Evolutionary conservation across 1,140 invertebrate species (phyloP), one percentile per base, ranked within the genome.

Genomic region (Trichogramma pretiosum): DNA sequence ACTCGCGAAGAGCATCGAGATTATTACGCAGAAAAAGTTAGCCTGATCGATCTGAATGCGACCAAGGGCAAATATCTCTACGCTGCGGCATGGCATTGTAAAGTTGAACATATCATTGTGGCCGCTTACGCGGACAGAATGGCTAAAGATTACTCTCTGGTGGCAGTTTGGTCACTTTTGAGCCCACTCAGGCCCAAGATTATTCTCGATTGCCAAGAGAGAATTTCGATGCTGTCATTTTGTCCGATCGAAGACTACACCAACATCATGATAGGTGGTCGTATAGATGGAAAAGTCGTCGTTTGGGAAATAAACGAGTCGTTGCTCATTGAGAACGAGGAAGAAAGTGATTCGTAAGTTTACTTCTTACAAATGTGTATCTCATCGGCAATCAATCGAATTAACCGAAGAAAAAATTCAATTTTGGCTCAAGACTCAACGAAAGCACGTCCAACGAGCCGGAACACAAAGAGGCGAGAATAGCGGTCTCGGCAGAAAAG

Each of bases 231-330:
- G 0, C 52, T 87, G 1, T 76, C 78, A 2, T 86, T 85, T 61
- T 85, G 82, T 56, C 82, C 82, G 0, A 77, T 28, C 3, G 16
- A 3, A 3, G 37, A 72, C 33, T 70, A 82, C 47, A 72, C 73
- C 14, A 78, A 83, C 58, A 56, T 86, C 17, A 50, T 87, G 26
- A 57, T 84, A 16, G 85, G 82, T 24, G 84, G 83, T 11, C 79
- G 75, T 33, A 67, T 71, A 4, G 83, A 79, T 57, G 85, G 85
- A 0, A 79, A 81, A 63, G 62, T 87, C 18, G 60, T 85, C 11
- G 35, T 87, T 11, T 88, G 85, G 84, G 82, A 86, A 60, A 64
- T 85, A 16, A 74, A 71, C n/a, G 5, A 22, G 1, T 5, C 16
- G 74, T 80, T 49, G 76, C 51, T 60, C 18, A 5, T 9, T n/a